phyloP scores from a whole-genome alignment of 2,113 vertebrate genomes.

The Microtus ochrogaster region DNA sequence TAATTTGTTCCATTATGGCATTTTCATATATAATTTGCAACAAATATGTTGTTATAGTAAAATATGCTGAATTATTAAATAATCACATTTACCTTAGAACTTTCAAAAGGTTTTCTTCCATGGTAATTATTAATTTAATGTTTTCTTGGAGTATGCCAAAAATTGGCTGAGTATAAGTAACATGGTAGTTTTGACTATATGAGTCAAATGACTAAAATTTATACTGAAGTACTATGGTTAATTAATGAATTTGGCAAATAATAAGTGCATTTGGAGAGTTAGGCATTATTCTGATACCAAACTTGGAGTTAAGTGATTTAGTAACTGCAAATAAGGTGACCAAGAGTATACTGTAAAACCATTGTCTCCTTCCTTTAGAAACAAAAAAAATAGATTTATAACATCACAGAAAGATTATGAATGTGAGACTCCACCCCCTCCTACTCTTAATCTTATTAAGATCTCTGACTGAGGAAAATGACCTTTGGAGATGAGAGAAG shows the following conservation, averaged over 20 bases:
- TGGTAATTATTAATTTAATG: background rate
- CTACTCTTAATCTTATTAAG: background rate
- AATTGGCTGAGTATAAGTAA: background rate
- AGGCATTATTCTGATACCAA: background rate
- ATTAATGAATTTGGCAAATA: background rate
- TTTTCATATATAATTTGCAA: background rate
- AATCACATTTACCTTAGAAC: background rate
- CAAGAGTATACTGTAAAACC: background rate
- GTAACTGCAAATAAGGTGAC: background rate
- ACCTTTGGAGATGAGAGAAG: background rate
- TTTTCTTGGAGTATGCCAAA: background rate
- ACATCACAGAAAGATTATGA: background rate
- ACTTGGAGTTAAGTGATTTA: background rate
- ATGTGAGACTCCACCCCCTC: background rate
- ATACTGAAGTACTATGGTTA: background rate
- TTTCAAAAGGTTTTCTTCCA: background rate
- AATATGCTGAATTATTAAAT: background rate
- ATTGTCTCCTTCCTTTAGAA: background rate
- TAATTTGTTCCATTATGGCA: background rate
- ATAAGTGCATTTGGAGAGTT: background rate
- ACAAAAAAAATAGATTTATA: background rate
- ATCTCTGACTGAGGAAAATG: background rate
- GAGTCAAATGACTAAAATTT: background rate
- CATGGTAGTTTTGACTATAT: background rate
- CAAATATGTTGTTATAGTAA: background rate